phyloP scores from a whole-genome alignment of 2,113 vertebrate species.

The Micronycteris hirsuta region DNA sequence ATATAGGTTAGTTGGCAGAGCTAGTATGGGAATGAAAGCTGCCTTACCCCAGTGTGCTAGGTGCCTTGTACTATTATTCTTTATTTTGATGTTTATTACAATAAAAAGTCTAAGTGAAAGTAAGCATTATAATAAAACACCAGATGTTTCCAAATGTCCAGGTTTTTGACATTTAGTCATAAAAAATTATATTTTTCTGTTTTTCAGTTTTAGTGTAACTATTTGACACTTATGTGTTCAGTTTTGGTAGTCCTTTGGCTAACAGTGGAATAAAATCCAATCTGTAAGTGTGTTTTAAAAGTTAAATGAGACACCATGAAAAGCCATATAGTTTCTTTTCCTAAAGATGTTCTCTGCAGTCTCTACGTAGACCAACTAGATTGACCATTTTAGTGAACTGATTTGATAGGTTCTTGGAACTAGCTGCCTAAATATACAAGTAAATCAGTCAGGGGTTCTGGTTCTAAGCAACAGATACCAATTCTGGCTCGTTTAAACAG shows the following conservation, averaged over 20 bases:
- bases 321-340: not conserved
- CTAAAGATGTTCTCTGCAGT: not conserved
- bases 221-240: not conserved
- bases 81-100: conserved; percentile 35
- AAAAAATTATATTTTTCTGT: not conserved
- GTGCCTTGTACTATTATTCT: not conserved
- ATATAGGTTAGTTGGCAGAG: not conserved
- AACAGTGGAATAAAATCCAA: not conserved
- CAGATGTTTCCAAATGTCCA: conserved; percentile 9
- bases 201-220: not conserved
- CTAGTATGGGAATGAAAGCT: not conserved
- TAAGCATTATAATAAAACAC: conserved; percentile 22
- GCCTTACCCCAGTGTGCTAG: not conserved
- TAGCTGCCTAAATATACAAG: not conserved
- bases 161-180: conserved; percentile 14
- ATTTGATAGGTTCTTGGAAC: not conserved
- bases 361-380: not conserved
- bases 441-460: not conserved
- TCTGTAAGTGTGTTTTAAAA: not conserved
- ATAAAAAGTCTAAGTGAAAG: conserved; percentile 24
- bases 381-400: not conserved
- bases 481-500: not conserved
- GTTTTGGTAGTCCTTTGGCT: not conserved
- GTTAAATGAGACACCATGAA: not conserved
- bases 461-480: not conserved